Evolutionary conservation across 2,888 invertebrate species (phyloP).

Genomic region (Noctua janthina): DNA sequence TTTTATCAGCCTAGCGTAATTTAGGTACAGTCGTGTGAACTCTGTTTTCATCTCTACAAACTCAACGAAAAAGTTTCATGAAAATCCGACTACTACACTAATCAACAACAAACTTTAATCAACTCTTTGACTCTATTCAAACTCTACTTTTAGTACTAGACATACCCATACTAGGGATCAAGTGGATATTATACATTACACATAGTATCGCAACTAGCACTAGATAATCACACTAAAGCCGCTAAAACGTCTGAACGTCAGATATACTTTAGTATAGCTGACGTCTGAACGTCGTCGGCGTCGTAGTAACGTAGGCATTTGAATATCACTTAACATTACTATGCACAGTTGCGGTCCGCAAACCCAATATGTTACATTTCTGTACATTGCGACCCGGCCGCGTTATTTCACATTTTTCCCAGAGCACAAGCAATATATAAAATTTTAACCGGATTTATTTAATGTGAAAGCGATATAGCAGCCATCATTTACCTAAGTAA

Average conservation of each 20-base stretch:
- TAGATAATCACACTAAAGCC: background rate
- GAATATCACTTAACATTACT: conserved; percentile 24
- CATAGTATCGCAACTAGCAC: background rate
- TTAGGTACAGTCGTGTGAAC: background rate
- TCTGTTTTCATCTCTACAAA: background rate
- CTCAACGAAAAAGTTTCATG: background rate
- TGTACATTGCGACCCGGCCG: conserved; percentile 9
- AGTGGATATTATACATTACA: too few relatives aligned
- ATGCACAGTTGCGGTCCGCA: conserved; percentile 13
- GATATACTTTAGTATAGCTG: too few relatives aligned
- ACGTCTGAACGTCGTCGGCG: background rate
- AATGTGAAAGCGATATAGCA: conserved; percentile 1
- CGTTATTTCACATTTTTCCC: conserved; percentile 23
- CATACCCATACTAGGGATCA: too few relatives aligned
- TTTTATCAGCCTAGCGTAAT: background rate
- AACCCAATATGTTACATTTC: conserved; percentile 33
- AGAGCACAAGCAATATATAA: background rate
- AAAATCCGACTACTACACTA: background rate
- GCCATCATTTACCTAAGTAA: background rate
- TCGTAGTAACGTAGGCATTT: conserved; percentile 5
- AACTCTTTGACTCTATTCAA: too few relatives aligned
- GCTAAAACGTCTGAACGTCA: too few relatives aligned
- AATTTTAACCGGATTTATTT: conserved; percentile 15
- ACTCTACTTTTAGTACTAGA: too few relatives aligned
- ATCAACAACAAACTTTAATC: too few relatives aligned